A percentile compares a stretch with the other conserved stretches of the same genome.
Conservation (phyloP, 2,797 vertebrate genomes). For the Discoglossus pictus region DNA sequence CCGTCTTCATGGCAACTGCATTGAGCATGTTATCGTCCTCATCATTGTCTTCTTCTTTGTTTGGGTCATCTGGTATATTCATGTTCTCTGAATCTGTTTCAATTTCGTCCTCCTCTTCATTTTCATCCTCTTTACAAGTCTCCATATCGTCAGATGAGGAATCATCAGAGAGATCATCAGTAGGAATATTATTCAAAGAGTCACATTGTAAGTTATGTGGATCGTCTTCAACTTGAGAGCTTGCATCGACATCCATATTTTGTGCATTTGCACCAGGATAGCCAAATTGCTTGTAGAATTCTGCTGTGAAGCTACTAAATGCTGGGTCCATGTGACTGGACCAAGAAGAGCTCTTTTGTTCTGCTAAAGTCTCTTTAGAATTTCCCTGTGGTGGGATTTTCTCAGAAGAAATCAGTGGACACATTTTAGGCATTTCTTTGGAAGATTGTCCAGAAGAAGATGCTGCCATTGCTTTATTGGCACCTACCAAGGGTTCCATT, state of each 20-base stretch:
- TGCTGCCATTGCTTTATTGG: constrained; percentile 66
- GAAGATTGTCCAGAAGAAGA: constrained; percentile 63
- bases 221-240: constrained; percentile 73
- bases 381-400: constrained; percentile 69
- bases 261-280: constrained; percentile 77
- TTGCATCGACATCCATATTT: constrained; percentile 72
- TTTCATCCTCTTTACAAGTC: constrained; percentile 81
- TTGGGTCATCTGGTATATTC: constrained; percentile 66
- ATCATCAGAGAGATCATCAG: constrained; percentile 83
- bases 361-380: constrained; percentile 72
- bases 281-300: constrained; percentile 94
- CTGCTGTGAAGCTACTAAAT: constrained; percentile 82
- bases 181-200: constrained; percentile 65
- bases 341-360: constrained; percentile 81
- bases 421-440: constrained; percentile 70
- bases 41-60: constrained; percentile 68
- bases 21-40: constrained; percentile 67
- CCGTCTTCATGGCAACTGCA: constrained; percentile 64
- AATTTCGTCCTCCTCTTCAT: constrained; percentile 68
- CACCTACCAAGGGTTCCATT: constrained; percentile 66
- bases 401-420: constrained; percentile 67
- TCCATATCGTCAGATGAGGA: constrained; percentile 85
- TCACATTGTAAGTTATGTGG: constrained; percentile 72
- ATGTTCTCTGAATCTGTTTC: constrained; percentile 77
- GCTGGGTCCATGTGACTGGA: constrained; percentile 83